Conservation (phyloP, 2,113 vertebrate genomes). For the Neodon shergylaensis region DNA sequence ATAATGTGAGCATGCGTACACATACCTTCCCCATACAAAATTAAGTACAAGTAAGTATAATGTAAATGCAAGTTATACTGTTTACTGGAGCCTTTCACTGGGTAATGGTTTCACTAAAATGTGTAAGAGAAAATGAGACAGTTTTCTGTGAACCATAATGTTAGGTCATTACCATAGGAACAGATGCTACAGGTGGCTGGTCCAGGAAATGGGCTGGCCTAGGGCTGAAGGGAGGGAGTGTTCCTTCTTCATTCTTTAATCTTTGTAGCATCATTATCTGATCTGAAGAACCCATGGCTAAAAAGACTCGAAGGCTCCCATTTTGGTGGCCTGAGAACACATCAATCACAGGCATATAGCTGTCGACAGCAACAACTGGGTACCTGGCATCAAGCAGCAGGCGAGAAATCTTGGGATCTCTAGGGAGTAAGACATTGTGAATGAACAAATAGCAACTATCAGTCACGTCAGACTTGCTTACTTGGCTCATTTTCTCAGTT, state of each 20-base stretch:
- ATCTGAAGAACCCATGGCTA: conserved; percentile 93
- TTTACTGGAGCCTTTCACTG: conserved; percentile 33
- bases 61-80: neutral
- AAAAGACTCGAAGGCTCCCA: conserved; percentile 91
- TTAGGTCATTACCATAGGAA: conserved; percentile 63
- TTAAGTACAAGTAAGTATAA: neutral
- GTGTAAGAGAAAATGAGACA: conserved; percentile 49
- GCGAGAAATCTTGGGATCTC: conserved; percentile 89
- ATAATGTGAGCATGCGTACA: neutral
- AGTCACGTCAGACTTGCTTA: conserved; percentile 14
- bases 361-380: conserved; percentile 95
- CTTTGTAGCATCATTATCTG: conserved; percentile 92
- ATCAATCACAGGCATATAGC: conserved; percentile 91
- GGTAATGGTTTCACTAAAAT: conserved; percentile 48
- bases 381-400: conserved; percentile 94
- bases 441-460: conserved; percentile 37
- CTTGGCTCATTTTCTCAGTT: conserved; percentile 42
- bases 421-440: conserved; percentile 71
- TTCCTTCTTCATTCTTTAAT: conserved; percentile 86
- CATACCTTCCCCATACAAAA: neutral
- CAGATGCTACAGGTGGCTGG: conserved; percentile 75
- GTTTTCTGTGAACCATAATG: conserved; percentile 42
- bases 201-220: conserved; percentile 90
- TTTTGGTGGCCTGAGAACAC: conserved; percentile 90
- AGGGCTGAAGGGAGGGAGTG: conserved; percentile 47